These are phyloP conservation scores for Drosophila pseudotalamancana DNA, from an alignment of 2,888 invertebrate species.

Conservation along the genomic window DNA sequence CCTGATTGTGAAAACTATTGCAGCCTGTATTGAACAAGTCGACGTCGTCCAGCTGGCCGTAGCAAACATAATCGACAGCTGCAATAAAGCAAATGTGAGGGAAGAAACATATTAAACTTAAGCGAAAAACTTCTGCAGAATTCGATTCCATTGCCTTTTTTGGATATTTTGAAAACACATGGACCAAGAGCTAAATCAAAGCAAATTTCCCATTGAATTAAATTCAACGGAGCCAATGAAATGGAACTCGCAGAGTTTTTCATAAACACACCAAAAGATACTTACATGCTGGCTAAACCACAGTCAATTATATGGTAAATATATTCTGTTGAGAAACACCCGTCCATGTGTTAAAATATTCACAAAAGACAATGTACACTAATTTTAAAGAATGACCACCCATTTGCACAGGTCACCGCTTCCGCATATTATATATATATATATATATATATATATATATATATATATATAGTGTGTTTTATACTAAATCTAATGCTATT, in stretches of 20 bases:
- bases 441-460: neutral
- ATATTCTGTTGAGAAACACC: conserved; percentile 23
- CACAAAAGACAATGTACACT: conserved; percentile 66
- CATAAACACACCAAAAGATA: conserved; percentile 53
- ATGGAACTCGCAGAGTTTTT: conserved; percentile 78
- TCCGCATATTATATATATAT: neutral
- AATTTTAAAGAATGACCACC: neutral
- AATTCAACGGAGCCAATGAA: conserved; percentile 70
- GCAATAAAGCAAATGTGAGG: conserved; percentile 46
- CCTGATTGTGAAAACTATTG: conserved; percentile 81
- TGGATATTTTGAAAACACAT: conserved; percentile 82
- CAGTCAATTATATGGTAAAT: conserved; percentile 4
- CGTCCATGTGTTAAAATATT: conserved; percentile 76
- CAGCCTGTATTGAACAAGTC: conserved; percentile 79
- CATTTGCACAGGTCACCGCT: conserved; percentile 9
- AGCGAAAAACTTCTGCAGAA: conserved; percentile 72
- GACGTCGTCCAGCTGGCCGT: conserved; percentile 81
- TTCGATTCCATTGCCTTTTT: conserved; percentile 82
- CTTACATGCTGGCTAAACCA: conserved; percentile 53
- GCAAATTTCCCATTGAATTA: conserved; percentile 44
- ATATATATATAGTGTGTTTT: neutral
- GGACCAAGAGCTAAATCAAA: conserved; percentile 76
- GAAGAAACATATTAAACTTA: conserved; percentile 19
- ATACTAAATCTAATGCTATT: neutral
- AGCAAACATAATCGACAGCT: conserved; percentile 82